phyloP scores from a whole-genome alignment of 2,797 vertebrate species.

The Acanthornis magna region DNA sequence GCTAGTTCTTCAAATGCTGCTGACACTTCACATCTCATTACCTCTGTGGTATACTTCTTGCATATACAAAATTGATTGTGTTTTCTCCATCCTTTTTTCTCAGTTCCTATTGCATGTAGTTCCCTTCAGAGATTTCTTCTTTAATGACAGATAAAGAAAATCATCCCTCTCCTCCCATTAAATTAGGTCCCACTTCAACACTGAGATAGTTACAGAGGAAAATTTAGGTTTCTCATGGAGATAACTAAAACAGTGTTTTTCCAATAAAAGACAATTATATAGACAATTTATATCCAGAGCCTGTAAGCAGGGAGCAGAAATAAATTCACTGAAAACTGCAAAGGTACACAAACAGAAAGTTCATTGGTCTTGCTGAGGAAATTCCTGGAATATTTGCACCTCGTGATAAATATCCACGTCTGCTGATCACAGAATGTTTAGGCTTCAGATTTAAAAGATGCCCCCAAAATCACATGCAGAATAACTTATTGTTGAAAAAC shows the following conservation, averaged over 20 bases:
- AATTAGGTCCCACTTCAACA: background rate
- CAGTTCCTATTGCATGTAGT: background rate
- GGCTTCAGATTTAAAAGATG: background rate
- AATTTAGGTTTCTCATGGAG: background rate
- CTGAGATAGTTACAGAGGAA: background rate
- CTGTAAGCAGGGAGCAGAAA: background rate
- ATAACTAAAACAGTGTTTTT: background rate
- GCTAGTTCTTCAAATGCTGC: background rate
- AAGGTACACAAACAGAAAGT: slow-evolving; percentile 8
- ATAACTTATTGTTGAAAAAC: background rate
- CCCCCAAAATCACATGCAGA: background rate
- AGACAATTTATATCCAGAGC: background rate
- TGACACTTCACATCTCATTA: background rate
- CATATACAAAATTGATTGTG: background rate
- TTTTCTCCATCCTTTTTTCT: background rate
- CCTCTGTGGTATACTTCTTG: background rate
- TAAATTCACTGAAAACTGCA: background rate
- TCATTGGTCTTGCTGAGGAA: background rate
- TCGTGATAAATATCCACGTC: background rate
- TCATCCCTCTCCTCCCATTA: background rate
- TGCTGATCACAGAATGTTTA: background rate
- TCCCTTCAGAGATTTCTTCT: background rate
- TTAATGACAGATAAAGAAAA: background rate
- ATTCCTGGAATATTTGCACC: slow-evolving; percentile 52
- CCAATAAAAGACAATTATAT: background rate